Evolutionary conservation across 2,797 vertebrate genomes (phyloP), one percentile per base, ranked within the genome.

Genomic region (Clarias fuscus): DNA sequence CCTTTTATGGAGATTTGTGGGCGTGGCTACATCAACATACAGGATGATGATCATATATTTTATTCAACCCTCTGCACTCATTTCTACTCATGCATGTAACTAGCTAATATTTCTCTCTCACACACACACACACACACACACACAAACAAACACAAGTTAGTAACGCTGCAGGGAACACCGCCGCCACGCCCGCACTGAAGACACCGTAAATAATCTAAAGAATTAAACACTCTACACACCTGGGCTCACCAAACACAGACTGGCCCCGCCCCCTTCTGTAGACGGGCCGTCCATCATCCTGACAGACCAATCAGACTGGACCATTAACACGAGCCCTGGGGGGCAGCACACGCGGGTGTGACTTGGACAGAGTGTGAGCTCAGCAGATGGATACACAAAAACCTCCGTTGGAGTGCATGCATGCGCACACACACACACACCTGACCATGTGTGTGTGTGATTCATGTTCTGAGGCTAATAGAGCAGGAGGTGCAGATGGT

Each of bases 401-500:
- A 84, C 61, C 79, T 84, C 76, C 7, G 70, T 64, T 70, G 75
- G 85, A 86, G 85, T 10, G 59, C 75, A 20, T 17, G 13, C 56
- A n/a, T 37, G 37, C 59, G 24, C 77, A n/a, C 30, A 79, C 77
- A 80, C 77, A 80, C 83, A 65, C 71, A 70, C 85, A 89, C 87
- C 83, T 87, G 83, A 88, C 67, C 43, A 2, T 86, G 64, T 15
- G 6, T 18, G 40, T 83, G 67, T 75, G 72, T 75, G 65, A 85
- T 87, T 59, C 18, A 75, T 68, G 56, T 67, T 82, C 27, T 27
- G 43, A n/a, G 79, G 82, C 53, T 76, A 86, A 86, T 84, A 79
- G n/a, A 68, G 53, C 40, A 70, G 62, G 78, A 56, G 86, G 93
- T 88, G 90, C 91, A 86, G 91, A 91, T 67, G 24, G 92, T 84